phyloP scores from a whole-genome alignment of 2,888 invertebrate species.

The Sarcophaga variegata region DNA sequence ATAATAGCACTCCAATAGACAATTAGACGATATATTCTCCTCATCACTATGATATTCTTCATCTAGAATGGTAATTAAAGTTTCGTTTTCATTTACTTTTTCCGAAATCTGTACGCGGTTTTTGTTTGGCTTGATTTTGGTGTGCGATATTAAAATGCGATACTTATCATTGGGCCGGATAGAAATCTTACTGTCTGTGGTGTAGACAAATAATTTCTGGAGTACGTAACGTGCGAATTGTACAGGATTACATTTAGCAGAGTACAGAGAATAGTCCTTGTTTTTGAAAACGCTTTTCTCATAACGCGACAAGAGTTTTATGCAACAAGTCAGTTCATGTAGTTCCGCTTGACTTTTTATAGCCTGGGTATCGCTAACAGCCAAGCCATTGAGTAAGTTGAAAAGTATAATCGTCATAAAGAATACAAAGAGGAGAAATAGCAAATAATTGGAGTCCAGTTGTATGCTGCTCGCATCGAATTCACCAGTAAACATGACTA shows the following conservation, averaged over 20 bases:
- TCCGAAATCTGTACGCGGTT: too few species aligned
- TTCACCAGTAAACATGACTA: slow-evolving; percentile 94
- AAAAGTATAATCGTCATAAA: slow-evolving; percentile 91
- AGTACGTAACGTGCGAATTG: slow-evolving; percentile 81
- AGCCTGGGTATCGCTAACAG: slow-evolving; percentile 91
- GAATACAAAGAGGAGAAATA: slow-evolving; percentile 91
- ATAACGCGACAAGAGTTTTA: slow-evolving; percentile 88
- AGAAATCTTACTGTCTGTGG: slow-evolving; percentile 85
- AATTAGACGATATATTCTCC: slow-evolving; percentile 65
- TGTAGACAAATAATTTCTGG: slow-evolving; percentile 86
- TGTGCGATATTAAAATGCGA: slow-evolving; percentile 83
- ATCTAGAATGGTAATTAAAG: slow-evolving; percentile 75
- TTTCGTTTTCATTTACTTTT: slow-evolving; percentile 71
- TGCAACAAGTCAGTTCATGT: slow-evolving; percentile 88
- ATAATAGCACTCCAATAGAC: slow-evolving; percentile 76
- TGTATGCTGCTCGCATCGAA: slow-evolving; percentile 91
- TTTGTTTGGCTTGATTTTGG: slow-evolving; percentile 67
- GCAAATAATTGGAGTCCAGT: slow-evolving; percentile 86
- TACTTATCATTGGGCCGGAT: slow-evolving; percentile 86
- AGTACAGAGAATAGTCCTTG: slow-evolving; percentile 54
- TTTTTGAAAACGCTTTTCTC: slow-evolving; percentile 86
- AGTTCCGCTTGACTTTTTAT: slow-evolving; percentile 91
- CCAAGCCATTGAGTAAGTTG: slow-evolving; percentile 91
- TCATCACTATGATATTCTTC: neutral
- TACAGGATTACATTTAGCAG: slow-evolving; percentile 75